Evolutionary conservation across 2,113 vertebrate genomes (phyloP).

Genomic region (Oryctolagus cuniculus): DNA sequence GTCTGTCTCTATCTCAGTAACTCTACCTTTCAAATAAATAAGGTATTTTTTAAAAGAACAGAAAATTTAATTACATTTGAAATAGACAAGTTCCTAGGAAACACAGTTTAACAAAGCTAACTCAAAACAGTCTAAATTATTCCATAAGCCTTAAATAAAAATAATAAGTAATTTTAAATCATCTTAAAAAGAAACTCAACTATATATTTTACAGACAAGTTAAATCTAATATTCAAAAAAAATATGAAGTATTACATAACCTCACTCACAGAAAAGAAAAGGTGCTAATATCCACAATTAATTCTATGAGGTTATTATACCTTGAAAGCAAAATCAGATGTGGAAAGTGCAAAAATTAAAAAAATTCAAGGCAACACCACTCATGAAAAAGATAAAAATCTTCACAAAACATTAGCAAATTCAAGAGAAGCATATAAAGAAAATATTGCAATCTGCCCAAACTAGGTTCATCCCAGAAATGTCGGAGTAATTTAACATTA

Average conservation of each 20-base stretch:
- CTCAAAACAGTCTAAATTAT: background rate
- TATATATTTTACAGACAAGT: background rate
- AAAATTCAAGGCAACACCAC: background rate
- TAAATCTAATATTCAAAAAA: background rate
- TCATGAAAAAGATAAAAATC: background rate
- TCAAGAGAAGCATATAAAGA: background rate
- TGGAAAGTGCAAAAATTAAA: background rate
- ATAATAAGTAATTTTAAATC: slow-evolving; percentile 18
- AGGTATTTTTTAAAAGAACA: no score
- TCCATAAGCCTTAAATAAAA: background rate
- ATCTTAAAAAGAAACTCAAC: background rate
- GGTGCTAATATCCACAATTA: background rate
- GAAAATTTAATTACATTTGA: background rate
- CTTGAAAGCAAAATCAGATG: background rate
- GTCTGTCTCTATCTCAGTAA: no score
- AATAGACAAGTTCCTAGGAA: background rate
- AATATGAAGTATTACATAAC: background rate
- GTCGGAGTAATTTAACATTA: background rate
- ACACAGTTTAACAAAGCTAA: slow-evolving; percentile 30
- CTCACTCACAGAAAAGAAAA: background rate
- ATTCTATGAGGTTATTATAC: background rate
- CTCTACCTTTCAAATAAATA: no score
- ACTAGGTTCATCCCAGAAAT: background rate
- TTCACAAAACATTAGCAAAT: background rate
- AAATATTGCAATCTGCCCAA: background rate